A percentile compares a stretch with the other conserved stretches of the same genome.
phyloP scores from a whole-genome alignment of 92 coral and sea anemone species.

The Palythoa caribaeorum region DNA sequence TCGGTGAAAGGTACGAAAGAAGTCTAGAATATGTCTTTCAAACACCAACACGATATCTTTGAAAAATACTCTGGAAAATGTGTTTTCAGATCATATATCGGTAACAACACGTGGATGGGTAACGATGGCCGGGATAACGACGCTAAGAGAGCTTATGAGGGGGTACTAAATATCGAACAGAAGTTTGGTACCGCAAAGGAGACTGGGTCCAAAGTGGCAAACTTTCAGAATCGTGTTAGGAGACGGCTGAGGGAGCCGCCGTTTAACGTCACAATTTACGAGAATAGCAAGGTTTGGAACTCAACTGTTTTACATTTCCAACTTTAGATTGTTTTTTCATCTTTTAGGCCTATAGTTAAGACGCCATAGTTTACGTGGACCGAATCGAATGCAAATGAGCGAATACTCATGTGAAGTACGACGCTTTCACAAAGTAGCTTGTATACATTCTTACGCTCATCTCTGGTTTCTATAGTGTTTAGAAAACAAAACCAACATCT shows the following conservation, averaged over 20 bases:
- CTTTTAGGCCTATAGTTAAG: no score
- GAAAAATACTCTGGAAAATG: no score
- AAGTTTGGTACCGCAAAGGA: conserved; percentile 83
- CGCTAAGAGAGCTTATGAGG: conserved; percentile 82
- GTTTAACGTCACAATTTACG: conserved; percentile 69
- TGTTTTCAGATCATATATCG: conserved; percentile 73
- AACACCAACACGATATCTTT: no score
- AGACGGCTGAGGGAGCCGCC: conserved; percentile 72
- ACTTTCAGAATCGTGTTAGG: conserved; percentile 76
- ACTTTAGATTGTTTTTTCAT: background rate
- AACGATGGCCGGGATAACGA: conserved; percentile 72
- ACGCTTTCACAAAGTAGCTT: no score
- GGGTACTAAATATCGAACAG: conserved; percentile 84
- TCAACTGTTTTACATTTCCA: background rate
- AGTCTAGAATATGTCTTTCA: no score
- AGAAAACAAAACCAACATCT: no score
- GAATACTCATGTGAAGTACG: no score
- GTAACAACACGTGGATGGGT: conserved; percentile 85
- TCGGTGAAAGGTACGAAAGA: no score
- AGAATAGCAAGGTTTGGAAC: conserved; percentile 67
- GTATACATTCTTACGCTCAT: no score
- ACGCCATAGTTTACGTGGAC: no score
- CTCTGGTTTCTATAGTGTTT: no score
- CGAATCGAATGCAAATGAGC: no score
- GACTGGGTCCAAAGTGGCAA: conserved; percentile 70